Conservation (phyloP, 2,797 vertebrate species). For the Pagetopsis macropterus region DNA sequence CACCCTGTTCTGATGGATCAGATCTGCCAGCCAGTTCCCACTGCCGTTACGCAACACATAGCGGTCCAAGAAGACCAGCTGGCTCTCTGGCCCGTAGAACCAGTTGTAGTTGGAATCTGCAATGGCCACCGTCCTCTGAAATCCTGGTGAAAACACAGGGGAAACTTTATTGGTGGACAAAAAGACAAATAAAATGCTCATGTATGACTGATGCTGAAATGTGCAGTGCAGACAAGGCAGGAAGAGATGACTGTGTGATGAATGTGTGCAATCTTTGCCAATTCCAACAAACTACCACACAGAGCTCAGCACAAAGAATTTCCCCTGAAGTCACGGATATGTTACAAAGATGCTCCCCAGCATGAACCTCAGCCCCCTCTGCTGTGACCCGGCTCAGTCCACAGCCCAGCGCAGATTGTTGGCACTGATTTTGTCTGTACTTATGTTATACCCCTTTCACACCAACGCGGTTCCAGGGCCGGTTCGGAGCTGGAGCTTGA, state of each 20-base stretch:
- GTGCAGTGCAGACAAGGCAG: neutral
- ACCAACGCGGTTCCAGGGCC: no score
- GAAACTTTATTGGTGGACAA: slow-evolving; percentile 8
- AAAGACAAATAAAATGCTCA: neutral
- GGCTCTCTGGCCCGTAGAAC: slow-evolving; percentile 99
- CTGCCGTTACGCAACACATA: slow-evolving; percentile 97
- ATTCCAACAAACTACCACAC: neutral
- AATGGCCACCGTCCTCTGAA: slow-evolving; percentile 95
- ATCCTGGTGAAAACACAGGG: slow-evolving; percentile 82
- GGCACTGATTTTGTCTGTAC: slow-evolving; percentile 23
- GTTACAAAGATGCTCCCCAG: neutral
- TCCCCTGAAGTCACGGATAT: slow-evolving; percentile 3
- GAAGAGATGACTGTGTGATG: neutral
- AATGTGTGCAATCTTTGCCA: slow-evolving; percentile 1
- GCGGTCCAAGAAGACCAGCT: slow-evolving; percentile 96
- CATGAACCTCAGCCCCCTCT: slow-evolving; percentile 5
- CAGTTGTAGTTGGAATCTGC: slow-evolving; percentile 99
- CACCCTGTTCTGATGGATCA: slow-evolving; percentile 91
- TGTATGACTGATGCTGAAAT: neutral
- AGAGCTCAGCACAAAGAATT: neutral
- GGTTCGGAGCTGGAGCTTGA: no score
- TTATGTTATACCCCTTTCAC: slow-evolving; percentile 10
- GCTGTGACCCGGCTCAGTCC: slow-evolving; percentile 7
- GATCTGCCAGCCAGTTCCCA: slow-evolving; percentile 96
- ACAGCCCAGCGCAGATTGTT: slow-evolving; percentile 23